phyloP scores from a whole-genome alignment of 1,140 invertebrate genomes.

The Megalopta genalis region DNA sequence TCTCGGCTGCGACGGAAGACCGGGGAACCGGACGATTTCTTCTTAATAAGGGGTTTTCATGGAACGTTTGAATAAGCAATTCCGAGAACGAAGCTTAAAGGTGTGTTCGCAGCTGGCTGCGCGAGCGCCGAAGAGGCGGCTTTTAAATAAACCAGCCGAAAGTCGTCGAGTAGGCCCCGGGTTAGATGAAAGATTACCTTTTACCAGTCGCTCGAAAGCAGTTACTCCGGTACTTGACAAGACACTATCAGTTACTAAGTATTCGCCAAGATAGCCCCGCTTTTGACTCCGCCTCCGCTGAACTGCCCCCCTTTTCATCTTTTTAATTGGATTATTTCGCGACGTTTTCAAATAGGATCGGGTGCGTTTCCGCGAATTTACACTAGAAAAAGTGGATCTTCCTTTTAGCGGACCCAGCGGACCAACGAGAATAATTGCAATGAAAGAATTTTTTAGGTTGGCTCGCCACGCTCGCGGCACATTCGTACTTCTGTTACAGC shows the following conservation, averaged over 20 bases:
- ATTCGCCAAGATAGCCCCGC: background rate
- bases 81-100: background rate
- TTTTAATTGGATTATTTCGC: background rate
- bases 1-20: background rate
- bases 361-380: no score
- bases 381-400: no score
- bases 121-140: background rate
- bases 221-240: background rate
- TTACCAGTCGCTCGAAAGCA: background rate
- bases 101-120: background rate
- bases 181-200: background rate
- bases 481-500: no score
- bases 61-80: conserved; percentile 21
- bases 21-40: background rate
- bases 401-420: no score
- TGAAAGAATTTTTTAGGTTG: no score
- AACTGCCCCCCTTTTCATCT: background rate
- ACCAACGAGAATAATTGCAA: no score
- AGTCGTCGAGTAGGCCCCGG: background rate
- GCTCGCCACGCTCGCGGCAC: no score
- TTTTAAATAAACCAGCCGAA: conserved; percentile 20
- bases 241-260: background rate
- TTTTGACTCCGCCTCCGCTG: background rate
- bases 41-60: background rate
- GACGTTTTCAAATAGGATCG: no score